These are phyloP conservation scores for Epinephelus cyanopodus DNA, from an alignment of 2,113 vertebrate species.

Conservation along the genomic window DNA sequence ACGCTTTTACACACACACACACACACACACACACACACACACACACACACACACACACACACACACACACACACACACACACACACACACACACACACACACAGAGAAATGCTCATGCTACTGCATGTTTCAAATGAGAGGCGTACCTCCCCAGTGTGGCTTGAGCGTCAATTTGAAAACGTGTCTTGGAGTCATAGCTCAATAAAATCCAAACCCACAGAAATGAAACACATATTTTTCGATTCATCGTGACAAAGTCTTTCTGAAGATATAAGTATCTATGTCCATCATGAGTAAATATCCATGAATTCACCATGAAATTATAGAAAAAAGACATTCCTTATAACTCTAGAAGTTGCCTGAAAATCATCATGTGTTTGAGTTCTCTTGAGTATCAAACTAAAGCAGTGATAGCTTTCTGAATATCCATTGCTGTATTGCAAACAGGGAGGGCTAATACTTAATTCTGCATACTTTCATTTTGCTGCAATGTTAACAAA, in stretches of 20 bases:
- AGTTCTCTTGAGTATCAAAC: neutral
- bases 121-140: too few species aligned
- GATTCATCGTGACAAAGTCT: neutral
- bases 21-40: too few species aligned
- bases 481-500: neutral
- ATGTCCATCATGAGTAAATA: neutral
- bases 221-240: neutral
- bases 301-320: neutral
- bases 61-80: too few species aligned
- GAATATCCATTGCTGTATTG: neutral
- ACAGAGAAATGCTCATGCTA: neutral
- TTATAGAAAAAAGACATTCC: neutral
- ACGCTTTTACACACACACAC: neutral
- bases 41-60: too few species aligned
- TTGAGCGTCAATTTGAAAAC: neutral
- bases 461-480: neutral
- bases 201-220: neutral
- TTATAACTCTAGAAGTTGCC: neutral
- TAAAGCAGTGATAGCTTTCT: neutral
- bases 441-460: neutral
- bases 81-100: neutral
- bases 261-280: neutral
- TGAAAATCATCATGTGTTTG: neutral
- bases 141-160: neutral
- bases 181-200: neutral